phyloP scores from a whole-genome alignment of 2,888 invertebrate species.

The Athrips mouffetella region DNA sequence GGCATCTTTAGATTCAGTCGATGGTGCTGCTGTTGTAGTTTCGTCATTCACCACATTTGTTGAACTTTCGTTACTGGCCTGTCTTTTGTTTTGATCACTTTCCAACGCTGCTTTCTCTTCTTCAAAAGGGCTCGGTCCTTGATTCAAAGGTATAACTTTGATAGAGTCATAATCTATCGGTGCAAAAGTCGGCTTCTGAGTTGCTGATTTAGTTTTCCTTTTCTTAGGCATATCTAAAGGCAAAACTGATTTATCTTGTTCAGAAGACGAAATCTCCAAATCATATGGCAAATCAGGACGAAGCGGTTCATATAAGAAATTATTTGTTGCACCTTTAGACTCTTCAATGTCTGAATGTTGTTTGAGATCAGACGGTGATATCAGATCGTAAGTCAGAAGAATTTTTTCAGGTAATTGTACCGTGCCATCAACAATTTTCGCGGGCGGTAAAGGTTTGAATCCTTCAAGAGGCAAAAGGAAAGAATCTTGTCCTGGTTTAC shows the following conservation, averaged over 20 bases:
- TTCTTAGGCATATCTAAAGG: constrained; percentile 60
- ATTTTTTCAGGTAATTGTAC: constrained; percentile 68
- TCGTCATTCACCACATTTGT: constrained; percentile 19
- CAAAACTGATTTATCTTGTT: constrained; percentile 47
- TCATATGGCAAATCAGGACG: constrained; percentile 59
- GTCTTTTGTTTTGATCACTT: constrained; percentile 58
- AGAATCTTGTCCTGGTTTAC: constrained; percentile 57
- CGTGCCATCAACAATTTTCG: constrained; percentile 56
- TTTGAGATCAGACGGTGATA: constrained; percentile 47
- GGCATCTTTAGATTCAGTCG: constrained; percentile 39
- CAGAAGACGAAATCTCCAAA: constrained; percentile 62
- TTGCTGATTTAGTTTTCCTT: constrained; percentile 46
- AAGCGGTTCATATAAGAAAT: constrained; percentile 61
- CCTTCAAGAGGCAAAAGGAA: constrained; percentile 66
- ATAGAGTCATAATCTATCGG: constrained; percentile 65
- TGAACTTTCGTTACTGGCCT: constrained; percentile 35
- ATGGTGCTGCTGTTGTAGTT: constrained; percentile 29
- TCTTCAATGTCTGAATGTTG: constrained; percentile 29
- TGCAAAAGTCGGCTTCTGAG: constrained; percentile 44
- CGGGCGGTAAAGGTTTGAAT: constrained; percentile 66
- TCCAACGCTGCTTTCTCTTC: constrained; percentile 38
- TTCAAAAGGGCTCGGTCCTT: constrained; percentile 55
- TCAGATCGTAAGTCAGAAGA: constrained; percentile 60
- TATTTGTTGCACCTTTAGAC: constrained; percentile 39
- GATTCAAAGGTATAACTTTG: constrained; percentile 64